Base-by-base conservation (phyloP, 2,113 vertebrate species). In the Dromaius novaehollandiae region DNA sequence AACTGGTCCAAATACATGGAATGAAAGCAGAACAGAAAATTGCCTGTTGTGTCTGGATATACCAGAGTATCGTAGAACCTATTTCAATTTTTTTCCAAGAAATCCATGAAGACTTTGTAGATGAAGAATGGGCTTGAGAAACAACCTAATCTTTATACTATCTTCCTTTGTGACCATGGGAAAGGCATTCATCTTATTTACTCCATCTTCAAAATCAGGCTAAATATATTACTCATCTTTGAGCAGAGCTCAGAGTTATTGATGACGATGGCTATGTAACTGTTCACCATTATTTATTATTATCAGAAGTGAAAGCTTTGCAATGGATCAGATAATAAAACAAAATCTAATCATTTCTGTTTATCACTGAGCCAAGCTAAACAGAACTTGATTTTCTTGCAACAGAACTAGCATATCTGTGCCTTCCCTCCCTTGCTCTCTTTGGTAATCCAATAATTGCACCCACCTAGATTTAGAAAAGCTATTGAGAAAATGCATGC, bases 281-380 rank as follows among this genome's bases (percentile, higher is more conserved):
- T 81, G 90, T 60, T 92, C 90, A 78, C 56, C 28, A 87, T 94
- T 94, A 94, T 90, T 94, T 96, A 90, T 95, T 93, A 86, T 95
- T 92, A 96, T 86, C 88, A 92, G 69, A 96, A 96, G 65, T 84
- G 88, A 96, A 94, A 95, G 86, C 73, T 92, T 90, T 93, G 90
- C 94, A 95, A 77, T 89, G 78, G 63, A 87, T 95, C 89, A 85
- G 90, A 90, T 46, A 92, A 85, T 65, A 87, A 95, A 95, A 51
- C 40, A 63, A 86, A 90, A 94, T 82, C 83, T 87, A 95, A 93
- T 91, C 2, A 76, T 89, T 96, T 89, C 86, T 95, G 56, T 95
- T 90, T 96, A 91, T 91, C 89, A 91, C 38, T 79, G 32, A 95
- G 78, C 53, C 84, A 82, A 92, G 70, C 70, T 89, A 92, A 95